These are phyloP conservation scores for Odontamblyopus lacepedii DNA, from an alignment of 2,797 vertebrate genomes.

Conservation along the genomic window DNA sequence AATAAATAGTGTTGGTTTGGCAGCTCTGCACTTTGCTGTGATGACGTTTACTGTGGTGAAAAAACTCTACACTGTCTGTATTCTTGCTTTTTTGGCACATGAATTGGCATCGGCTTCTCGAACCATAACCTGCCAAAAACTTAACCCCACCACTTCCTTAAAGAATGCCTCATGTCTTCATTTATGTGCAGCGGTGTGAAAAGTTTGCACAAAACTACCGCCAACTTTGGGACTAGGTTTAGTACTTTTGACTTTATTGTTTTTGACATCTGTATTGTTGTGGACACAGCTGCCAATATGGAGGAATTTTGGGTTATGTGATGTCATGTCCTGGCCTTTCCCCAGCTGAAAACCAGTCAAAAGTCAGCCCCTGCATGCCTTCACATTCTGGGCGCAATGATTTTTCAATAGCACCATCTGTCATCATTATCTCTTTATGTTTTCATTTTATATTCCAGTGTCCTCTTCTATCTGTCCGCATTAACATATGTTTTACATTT, in stretches of 20 bases:
- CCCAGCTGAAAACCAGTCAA: neutral
- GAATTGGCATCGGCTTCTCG: neutral
- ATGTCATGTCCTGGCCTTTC: neutral
- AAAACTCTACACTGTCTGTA: neutral
- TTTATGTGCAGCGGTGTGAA: neutral
- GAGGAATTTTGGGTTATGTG: neutral
- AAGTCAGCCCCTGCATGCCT: conserved; percentile 5
- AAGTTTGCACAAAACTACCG: neutral
- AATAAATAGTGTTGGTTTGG: no score
- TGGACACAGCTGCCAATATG: neutral
- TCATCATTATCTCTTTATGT: conserved; percentile 15
- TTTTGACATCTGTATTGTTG: neutral
- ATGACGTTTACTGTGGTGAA: neutral
- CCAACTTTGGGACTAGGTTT: neutral
- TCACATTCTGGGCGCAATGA: conserved; percentile 12
- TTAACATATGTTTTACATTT: conserved; percentile 54
- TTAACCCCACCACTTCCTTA: neutral
- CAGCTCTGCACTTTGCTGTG: no score
- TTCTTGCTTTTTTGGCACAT: neutral
- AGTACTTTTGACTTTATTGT: neutral
- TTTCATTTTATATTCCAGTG: conserved; percentile 14
- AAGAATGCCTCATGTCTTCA: neutral
- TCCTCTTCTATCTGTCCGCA: conserved; percentile 25
- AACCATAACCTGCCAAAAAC: neutral
- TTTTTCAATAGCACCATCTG: conserved; percentile 24